phyloP scores from a whole-genome alignment of 1,140 invertebrate species.

The Archegozetes longisetosus region DNA sequence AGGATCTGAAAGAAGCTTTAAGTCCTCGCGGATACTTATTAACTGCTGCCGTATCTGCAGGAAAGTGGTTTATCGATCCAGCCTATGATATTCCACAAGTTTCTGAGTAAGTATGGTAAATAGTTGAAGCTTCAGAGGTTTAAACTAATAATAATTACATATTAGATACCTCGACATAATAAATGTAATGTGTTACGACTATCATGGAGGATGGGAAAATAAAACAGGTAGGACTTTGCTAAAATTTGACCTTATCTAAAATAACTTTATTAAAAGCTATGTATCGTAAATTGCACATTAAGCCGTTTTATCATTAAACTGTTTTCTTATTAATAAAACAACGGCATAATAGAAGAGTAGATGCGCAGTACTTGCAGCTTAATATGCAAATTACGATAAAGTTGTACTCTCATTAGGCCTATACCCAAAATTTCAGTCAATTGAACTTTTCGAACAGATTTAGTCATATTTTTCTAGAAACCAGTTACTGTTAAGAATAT shows the following conservation, averaged over 20 bases:
- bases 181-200: conserved; percentile 79
- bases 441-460: too few relatives aligned
- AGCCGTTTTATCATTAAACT: too few relatives aligned
- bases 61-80: conserved; percentile 46
- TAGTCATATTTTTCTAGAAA: too few relatives aligned
- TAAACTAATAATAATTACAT: not conserved
- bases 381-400: too few relatives aligned
- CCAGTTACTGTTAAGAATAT: too few relatives aligned
- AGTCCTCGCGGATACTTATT: conserved; percentile 41
- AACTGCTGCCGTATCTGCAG: conserved; percentile 48
- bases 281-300: too few relatives aligned
- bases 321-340: too few relatives aligned
- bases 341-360: too few relatives aligned
- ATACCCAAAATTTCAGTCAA: too few relatives aligned
- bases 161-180: conserved; percentile 48
- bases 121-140: too few relatives aligned
- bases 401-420: too few relatives aligned
- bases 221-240: conserved; percentile 40
- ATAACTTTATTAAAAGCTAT: conserved; percentile 32
- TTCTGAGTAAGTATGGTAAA: conserved; percentile 27
- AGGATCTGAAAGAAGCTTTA: conserved; percentile 47
- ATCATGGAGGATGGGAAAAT: conserved; percentile 65
- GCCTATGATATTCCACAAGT: conserved; percentile 58
- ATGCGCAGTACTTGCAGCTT: too few relatives aligned
- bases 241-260: conserved; percentile 36